These are phyloP conservation scores for Blennius ocellaris DNA, from an alignment of 2,113 vertebrate species.

Conservation along the genomic window DNA sequence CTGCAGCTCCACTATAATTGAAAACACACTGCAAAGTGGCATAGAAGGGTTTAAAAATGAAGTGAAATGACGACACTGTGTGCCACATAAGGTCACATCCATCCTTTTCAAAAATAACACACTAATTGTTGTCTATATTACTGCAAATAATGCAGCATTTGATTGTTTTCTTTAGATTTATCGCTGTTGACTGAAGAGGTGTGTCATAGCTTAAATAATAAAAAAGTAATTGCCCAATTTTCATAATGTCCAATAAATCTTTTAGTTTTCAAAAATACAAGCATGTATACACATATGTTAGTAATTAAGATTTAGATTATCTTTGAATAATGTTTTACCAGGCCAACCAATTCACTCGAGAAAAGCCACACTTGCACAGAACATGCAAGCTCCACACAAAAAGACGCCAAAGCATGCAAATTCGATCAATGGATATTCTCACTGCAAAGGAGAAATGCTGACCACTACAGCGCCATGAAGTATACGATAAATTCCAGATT, in stretches of 20 bases:
- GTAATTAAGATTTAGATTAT: no score
- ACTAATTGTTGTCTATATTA: not conserved
- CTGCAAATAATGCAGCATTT: no score
- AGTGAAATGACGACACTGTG: not conserved
- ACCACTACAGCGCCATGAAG: no score
- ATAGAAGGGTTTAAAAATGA: not conserved
- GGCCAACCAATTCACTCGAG: no score
- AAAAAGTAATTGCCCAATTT: not conserved
- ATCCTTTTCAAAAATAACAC: not conserved
- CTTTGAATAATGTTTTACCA: no score
- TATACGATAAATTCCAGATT: no score
- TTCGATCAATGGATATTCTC: no score
- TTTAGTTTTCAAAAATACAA: not conserved
- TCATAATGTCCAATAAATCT: not conserved
- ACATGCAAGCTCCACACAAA: no score
- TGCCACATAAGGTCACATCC: not conserved
- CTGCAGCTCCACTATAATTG: slow-evolving; percentile 1
- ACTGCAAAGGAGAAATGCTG: no score
- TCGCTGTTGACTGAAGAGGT: not conserved
- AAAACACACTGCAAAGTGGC: not conserved
- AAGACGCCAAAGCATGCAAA: no score
- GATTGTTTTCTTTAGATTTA: not conserved
- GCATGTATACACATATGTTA: no score
- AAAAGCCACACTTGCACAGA: no score
- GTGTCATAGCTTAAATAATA: not conserved